phyloP scores from a whole-genome alignment of 1,140 invertebrate genomes.

The Vollenhovia emeryi region DNA sequence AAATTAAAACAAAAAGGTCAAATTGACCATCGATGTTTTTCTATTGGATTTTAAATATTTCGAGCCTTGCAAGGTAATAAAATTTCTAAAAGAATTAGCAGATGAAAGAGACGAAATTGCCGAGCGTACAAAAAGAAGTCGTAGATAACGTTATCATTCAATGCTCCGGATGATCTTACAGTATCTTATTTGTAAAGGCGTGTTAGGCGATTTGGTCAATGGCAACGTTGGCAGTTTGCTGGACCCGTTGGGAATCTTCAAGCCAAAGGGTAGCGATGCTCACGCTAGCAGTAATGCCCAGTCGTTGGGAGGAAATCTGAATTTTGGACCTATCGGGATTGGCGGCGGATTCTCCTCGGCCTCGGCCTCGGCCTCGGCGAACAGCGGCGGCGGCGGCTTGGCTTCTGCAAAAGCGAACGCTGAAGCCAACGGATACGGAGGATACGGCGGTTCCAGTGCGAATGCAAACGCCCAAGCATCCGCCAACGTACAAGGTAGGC shows the following conservation, averaged over 20 bases:
- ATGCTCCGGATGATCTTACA: background rate
- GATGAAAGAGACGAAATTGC: background rate
- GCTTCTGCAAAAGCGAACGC: conserved; percentile 54
- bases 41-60: background rate
- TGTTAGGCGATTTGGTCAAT: conserved; percentile 6
- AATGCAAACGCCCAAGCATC: conserved; percentile 63
- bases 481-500: conserved; percentile 59
- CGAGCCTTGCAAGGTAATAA: background rate
- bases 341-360: conserved; percentile 59
- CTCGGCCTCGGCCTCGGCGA: conserved; percentile 61
- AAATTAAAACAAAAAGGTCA: background rate
- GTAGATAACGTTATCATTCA: background rate
- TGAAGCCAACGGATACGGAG: conserved; percentile 39
- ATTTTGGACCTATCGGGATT: conserved; percentile 74
- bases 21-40: background rate
- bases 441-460: conserved; percentile 47
- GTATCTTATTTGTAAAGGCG: conserved; percentile 24
- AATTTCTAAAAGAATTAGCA: background rate
- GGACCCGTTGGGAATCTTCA: conserved; percentile 75
- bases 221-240: conserved; percentile 44
- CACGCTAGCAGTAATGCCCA: conserved; percentile 53
- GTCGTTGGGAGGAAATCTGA: conserved; percentile 55
- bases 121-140: background rate
- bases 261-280: conserved; percentile 12
- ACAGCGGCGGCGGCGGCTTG: background rate